Conservation (phyloP, 1,140 invertebrate species). For the Diorhabda carinulata region DNA sequence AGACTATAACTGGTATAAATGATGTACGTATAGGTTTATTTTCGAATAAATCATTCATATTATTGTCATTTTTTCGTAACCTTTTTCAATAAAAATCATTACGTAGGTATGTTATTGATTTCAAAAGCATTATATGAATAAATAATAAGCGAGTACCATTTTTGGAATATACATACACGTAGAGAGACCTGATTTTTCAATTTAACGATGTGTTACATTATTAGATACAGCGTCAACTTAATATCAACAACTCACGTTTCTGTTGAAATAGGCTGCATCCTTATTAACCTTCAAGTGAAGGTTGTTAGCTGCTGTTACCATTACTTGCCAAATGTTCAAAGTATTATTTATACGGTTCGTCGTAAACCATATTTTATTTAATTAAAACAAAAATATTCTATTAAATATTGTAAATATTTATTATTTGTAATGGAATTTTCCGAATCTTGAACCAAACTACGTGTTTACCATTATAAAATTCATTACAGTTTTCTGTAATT, state of each 20-base stretch:
- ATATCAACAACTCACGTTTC: background rate
- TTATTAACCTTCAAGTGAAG: background rate
- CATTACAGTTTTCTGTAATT: too few species aligned
- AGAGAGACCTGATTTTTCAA: background rate
- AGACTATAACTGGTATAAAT: too few species aligned
- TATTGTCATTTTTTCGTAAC: too few species aligned
- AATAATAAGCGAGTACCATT: background rate
- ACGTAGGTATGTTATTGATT: too few species aligned
- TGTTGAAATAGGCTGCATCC: slow-evolving; percentile 1
- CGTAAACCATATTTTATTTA: background rate
- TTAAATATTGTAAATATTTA: too few species aligned
- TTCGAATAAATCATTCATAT: too few species aligned
- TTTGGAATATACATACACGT: background rate
- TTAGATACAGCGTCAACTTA: background rate
- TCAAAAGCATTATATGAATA: background rate
- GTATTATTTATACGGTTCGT: background rate
- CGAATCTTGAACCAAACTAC: too few species aligned
- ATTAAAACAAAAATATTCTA: background rate
- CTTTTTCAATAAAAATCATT: too few species aligned
- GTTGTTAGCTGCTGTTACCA: background rate
- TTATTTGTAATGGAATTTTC: too few species aligned
- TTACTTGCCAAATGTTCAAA: background rate
- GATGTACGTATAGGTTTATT: too few species aligned
- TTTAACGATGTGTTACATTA: background rate
- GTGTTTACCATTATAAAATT: too few species aligned